phyloP scores from a whole-genome alignment of 2,888 invertebrate species.

The Lochmaea capreae region DNA sequence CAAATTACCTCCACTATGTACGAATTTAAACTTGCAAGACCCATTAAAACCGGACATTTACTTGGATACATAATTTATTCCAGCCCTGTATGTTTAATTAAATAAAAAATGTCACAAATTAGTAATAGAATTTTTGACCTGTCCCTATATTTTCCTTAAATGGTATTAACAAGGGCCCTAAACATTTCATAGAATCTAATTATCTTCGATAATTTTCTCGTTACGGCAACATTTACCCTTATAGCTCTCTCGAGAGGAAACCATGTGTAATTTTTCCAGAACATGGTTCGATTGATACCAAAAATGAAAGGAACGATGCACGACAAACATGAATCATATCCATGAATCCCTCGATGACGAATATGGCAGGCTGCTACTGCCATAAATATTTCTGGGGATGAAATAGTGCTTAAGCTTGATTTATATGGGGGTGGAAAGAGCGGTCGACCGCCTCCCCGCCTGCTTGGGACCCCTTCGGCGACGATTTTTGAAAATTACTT shows the following conservation, averaged over 20 bases:
- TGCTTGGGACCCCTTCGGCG: slow-evolving; percentile 26
- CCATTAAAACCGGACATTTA: too few species aligned
- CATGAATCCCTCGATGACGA: slow-evolving; percentile 47
- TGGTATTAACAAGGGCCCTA: neutral
- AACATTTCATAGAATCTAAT: neutral
- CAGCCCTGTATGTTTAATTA: neutral
- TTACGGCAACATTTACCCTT: slow-evolving; percentile 6
- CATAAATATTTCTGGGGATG: slow-evolving; percentile 52
- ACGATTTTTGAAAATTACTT: slow-evolving; percentile 50
- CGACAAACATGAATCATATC: slow-evolving; percentile 48
- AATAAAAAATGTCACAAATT: neutral
- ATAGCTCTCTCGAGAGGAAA: slow-evolving; percentile 8
- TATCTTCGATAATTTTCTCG: slow-evolving; percentile 8
- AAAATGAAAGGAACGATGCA: slow-evolving; percentile 30
- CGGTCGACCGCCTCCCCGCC: slow-evolving; percentile 15
- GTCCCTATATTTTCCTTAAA: neutral
- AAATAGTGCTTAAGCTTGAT: slow-evolving; percentile 54
- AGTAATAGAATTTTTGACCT: neutral
- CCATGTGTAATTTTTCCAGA: slow-evolving; percentile 30
- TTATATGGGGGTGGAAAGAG: slow-evolving; percentile 42
- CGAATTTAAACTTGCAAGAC: too few species aligned
- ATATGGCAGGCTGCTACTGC: slow-evolving; percentile 46
- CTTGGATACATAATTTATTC: neutral
- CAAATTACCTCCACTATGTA: too few species aligned
- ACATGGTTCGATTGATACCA: slow-evolving; percentile 33